Base-by-base conservation (phyloP, 2,113 vertebrate species). In the Rhabdornis inornatus region DNA sequence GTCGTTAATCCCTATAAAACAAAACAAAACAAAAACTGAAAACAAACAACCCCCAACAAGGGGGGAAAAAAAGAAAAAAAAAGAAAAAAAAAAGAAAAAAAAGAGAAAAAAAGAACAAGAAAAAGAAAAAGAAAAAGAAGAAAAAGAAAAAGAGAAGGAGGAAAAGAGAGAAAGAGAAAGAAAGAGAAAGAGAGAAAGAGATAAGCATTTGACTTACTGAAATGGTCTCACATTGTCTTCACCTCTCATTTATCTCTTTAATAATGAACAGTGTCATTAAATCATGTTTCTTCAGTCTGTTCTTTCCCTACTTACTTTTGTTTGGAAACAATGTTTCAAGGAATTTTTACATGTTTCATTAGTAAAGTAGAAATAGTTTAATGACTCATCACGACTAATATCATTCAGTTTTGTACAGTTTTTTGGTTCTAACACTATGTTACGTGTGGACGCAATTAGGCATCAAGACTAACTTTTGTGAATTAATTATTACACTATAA, bases 81-180 rank as follows among this genome's bases (percentile, higher is more conserved):
- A 15, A 3, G 25, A 19, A 23, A 49, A 47, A 23, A 23, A 47
- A 6, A 45, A 6, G 22, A 20, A 7, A 3, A 13, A 11, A 49
- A 12, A 11, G 21, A 28, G 27, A 20, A 1, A 28, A 16, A 23
- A 15, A 24, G 8, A 23, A 5, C 17, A 17, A 22, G 15, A 15
- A 7, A 24, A 25, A 25, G 6, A 13, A 6, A 19, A 31, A 10
- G 1, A 13, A 1, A 11, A 19, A 9, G 3, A 33, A 33, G 7
- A 33, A 3, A 33, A 7, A 45, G 15, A 13, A 12, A 53, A 4
- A n/a, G 6, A 23, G 14, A 64, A 15, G 31, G 6, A 10, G 5
- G 18, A 25, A 33, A 3, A 33, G 6, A 17, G 13, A 14, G 6
- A 33, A 18, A 27, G 39, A 7, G 2, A 21, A 16, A 45, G 5